phyloP scores from a whole-genome alignment of 92 coral and sea anemone genomes.

The Siderastrea radians region DNA sequence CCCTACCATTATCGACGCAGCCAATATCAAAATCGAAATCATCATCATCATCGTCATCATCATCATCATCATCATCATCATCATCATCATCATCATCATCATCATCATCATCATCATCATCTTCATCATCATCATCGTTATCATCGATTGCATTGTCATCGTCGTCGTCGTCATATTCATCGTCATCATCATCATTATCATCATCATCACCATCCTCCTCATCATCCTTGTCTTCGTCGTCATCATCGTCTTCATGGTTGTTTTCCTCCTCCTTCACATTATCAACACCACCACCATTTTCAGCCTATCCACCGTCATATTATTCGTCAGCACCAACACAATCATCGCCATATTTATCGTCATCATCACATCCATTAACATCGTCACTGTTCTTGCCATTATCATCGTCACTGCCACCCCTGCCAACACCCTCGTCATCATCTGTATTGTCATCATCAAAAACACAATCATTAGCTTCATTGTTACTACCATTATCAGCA shows the following conservation, averaged over 20 bases:
- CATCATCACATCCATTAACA: neutral
- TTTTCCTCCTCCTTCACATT: neutral
- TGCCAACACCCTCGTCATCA: neutral
- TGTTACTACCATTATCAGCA: neutral
- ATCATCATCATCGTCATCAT: neutral
- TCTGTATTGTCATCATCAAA: neutral
- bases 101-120: neutral
- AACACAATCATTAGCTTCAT: neutral
- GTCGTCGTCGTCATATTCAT: neutral
- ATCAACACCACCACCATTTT: neutral
- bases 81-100: neutral
- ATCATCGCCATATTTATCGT: neutral
- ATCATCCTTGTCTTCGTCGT: neutral
- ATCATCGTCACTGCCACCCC: neutral
- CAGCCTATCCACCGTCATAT: neutral
- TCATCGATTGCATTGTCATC: neutral
- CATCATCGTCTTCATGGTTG: no score
- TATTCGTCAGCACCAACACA: neutral
- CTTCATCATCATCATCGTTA: neutral
- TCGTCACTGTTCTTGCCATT: neutral
- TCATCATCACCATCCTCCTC: neutral
- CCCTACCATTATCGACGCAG: neutral
- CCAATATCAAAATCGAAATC: neutral
- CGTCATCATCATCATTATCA: neutral
- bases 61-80: neutral